Base-by-base conservation (phyloP, 2,888 invertebrate genomes). In the Chorisops tibialis region DNA sequence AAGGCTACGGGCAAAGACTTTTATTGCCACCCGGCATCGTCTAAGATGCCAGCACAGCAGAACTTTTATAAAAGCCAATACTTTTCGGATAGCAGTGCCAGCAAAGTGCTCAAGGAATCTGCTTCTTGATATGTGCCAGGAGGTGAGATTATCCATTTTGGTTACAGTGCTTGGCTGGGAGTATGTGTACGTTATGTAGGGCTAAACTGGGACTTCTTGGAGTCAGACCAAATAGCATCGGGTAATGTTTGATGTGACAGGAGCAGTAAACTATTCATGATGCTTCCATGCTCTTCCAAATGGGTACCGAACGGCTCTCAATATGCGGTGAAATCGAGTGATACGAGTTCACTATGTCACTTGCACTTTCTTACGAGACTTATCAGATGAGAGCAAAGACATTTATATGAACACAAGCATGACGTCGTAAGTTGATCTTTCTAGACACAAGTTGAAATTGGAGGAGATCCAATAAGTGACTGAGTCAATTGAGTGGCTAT, bases 261-360 rank as follows among this genome's bases (percentile, higher is more conserved):
- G 18, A n/a, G 52, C 38, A 52, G 52, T 52, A 52, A 52, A 52
- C 38, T 52, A 52, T 52, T 52, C 52, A 52, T 52, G 38, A 38
- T 35, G 50, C 16, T 52, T 38, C 39, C 38, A 14, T 2, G 11
- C 12, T n/a, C 19, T 52, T 9, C 30, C 30, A 1, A 7, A 30
- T 2, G 30, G 30, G 30, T 30, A 30, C 21, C 16, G 18, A 12
- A 12, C 16, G 19, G 18, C 38, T 38, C 37, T n/a, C 21, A 52
- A 38, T 19, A 39, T 12, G 50, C n/a, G n/a, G n/a, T n/a, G 38
- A 52, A 39, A 38, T 52, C 21, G 19, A 39, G 21, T 38, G 38
- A 38, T 37, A 21, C 21, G 38, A 38, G 52, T 52, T 52, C 38
- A 52, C 52, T 19, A 19, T 52, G 52, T 52, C 52, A 52, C 52